Evolutionary conservation across 2,797 vertebrate genomes (phyloP), one percentile per base, ranked within the genome.

Genomic region (Eidolon dupreanum): DNA sequence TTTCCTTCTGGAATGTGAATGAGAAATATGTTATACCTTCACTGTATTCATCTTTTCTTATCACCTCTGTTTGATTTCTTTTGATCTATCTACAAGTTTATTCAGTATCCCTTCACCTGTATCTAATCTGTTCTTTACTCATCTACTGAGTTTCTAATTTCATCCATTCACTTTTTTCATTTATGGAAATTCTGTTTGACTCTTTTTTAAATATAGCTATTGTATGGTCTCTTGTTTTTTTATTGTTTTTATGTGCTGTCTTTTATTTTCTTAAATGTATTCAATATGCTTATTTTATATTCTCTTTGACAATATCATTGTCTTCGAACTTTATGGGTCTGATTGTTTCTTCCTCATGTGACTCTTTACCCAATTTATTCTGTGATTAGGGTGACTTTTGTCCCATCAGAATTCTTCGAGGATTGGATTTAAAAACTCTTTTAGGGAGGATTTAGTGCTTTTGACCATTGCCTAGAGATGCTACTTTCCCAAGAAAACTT

Each of bases 101-200:
- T 66, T 86, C 36, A 82, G 6, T 51, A 26, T 93, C 41, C 8
- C 13, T 53, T 94, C 26, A 53, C 3, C 33, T 71, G 5, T 90
- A 15, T 88, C 71, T 71, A 77, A 51, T 66, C 24, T 49, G 24
- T 24, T 63, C 6, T 84, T 36, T 38, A 68, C 6, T 24, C 28
- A 85, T 16, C 59, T 79, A 41, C 26, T 86, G 36, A 81, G 22
- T 89, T 57, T 82, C 31, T 43, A 28, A 97, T 75, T 88, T 96
- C 28, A 85, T 41, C 57, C 70, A 57, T 46, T 77, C 28, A 31
- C 33, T 71, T 78, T 51, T 70, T 78, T 33, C 19, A 85, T 8
- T 88, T 74, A 61, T 75, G 2, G n/a, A 81, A 84, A 75, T 75
- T 70, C 6, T 79, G 9, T 71, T 82, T 65, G 19, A 4, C 46